phyloP scores from a whole-genome alignment of 1,140 invertebrate genomes.

The Lordiphosa mommai region DNA sequence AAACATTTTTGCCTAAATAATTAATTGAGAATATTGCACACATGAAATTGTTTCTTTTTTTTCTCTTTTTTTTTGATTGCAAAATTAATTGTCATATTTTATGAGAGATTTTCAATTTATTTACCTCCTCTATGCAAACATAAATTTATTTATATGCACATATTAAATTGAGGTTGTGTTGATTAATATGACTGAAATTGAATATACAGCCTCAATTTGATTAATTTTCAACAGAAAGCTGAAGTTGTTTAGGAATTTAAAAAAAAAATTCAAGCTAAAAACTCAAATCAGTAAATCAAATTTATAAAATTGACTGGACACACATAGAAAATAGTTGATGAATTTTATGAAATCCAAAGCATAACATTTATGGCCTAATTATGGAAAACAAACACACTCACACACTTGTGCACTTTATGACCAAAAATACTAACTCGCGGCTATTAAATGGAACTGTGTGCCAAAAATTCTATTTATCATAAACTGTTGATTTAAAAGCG shows the following conservation, averaged over 20 bases:
- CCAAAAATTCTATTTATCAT: constrained; percentile 6
- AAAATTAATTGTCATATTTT: constrained; percentile 46
- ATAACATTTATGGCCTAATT: constrained; percentile 34
- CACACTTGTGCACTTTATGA: constrained; percentile 11
- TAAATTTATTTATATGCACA: constrained; percentile 5
- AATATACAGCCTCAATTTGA: constrained; percentile 33
- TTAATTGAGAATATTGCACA: constrained; percentile 35
- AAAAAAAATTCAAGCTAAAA: too few relatives aligned
- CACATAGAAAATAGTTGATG: constrained; percentile 10
- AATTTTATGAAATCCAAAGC: constrained; percentile 11
- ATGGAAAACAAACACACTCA: constrained; percentile 20
- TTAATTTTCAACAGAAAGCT: constrained; percentile 15
- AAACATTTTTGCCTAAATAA: constrained; percentile 20
- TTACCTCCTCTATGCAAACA: constrained; percentile 1
- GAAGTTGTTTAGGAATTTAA: too few relatives aligned
- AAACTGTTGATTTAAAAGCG: constrained; percentile 38
- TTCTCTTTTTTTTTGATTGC: constrained; percentile 26
- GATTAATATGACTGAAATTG: constrained; percentile 29
- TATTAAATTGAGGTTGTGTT: constrained; percentile 18
- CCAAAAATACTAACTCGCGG: constrained; percentile 6
- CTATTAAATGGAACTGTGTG: constrained; percentile 8
- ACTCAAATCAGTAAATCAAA: too few relatives aligned
- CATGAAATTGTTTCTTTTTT: background rate
- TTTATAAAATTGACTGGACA: background rate
- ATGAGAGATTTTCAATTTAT: constrained; percentile 37